Conservation (phyloP, 2,797 vertebrate genomes). For the Geotrypetes seraphini region DNA sequence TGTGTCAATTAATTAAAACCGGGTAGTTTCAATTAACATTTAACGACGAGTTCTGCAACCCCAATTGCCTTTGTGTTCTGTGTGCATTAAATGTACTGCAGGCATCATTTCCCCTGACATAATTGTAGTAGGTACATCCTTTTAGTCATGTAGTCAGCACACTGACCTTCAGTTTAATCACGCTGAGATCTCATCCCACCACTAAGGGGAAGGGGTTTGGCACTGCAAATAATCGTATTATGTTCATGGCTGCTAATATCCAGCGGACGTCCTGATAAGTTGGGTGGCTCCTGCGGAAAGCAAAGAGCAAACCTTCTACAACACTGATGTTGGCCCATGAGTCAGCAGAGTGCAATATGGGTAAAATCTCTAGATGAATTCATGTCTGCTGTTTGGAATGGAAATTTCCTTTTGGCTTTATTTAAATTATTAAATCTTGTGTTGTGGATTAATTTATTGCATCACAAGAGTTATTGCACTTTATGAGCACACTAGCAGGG, state of each 20-base stretch:
- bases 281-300: constrained; percentile 35
- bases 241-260: constrained; percentile 35
- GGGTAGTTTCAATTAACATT: constrained; percentile 52
- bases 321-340: constrained; percentile 17
- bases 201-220: constrained; percentile 14
- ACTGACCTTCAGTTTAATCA: constrained; percentile 33
- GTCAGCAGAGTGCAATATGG: no score
- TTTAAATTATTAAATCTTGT: no score
- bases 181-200: constrained; percentile 27
- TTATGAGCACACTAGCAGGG: no score
- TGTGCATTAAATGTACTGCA: constrained; percentile 43
- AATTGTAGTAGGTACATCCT: constrained; percentile 39
- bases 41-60: constrained; percentile 54
- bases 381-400: no score
- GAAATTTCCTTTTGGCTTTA: no score
- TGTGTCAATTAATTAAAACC: constrained; percentile 52
- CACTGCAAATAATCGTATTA: constrained; percentile 19
- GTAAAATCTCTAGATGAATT: no score
- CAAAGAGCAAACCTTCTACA: constrained; percentile 33
- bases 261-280: constrained; percentile 23
- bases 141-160: constrained; percentile 44
- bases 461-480: no score
- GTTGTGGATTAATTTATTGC: no score
- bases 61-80: constrained; percentile 47
- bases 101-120: constrained; percentile 45